Evolutionary conservation across 1,140 invertebrate genomes (phyloP).

Genomic region (Bathynomus jamesi): DNA sequence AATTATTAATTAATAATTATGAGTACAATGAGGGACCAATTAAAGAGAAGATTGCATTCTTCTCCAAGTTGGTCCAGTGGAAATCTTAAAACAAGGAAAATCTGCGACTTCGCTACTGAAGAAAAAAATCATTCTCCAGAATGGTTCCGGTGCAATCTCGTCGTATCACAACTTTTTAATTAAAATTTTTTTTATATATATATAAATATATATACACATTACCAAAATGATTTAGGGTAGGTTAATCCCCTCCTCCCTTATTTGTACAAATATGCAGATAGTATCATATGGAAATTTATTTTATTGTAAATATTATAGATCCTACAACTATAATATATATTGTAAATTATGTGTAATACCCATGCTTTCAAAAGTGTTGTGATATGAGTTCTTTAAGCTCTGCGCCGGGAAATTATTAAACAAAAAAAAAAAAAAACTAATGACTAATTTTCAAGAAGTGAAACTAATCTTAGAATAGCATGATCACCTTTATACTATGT

Average conservation of each 20-base stretch:
- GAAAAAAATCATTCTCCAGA: background rate
- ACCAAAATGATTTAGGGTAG: background rate
- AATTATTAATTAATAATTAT: background rate
- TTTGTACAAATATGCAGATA: background rate
- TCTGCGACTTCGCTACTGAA: background rate
- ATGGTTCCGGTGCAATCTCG: background rate
- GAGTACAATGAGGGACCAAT: background rate
- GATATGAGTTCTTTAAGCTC: background rate
- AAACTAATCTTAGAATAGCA: too few species aligned
- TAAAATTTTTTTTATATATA: background rate
- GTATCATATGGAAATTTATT: background rate
- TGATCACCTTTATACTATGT: too few species aligned
- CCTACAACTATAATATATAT: background rate
- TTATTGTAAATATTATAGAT: conserved; percentile 1
- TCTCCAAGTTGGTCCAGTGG: too few species aligned
- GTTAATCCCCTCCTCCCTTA: background rate
- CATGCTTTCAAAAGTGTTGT: background rate
- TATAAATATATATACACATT: background rate
- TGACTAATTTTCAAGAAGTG: too few species aligned
- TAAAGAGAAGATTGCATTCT: too few species aligned
- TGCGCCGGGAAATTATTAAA: too few species aligned
- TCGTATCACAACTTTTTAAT: background rate
- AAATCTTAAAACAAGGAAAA: background rate
- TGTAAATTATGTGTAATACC: background rate
- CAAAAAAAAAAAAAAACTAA: too few species aligned